These are phyloP conservation scores for Agrochola litura DNA, from an alignment of 2,888 invertebrate species.

Conservation along the genomic window DNA sequence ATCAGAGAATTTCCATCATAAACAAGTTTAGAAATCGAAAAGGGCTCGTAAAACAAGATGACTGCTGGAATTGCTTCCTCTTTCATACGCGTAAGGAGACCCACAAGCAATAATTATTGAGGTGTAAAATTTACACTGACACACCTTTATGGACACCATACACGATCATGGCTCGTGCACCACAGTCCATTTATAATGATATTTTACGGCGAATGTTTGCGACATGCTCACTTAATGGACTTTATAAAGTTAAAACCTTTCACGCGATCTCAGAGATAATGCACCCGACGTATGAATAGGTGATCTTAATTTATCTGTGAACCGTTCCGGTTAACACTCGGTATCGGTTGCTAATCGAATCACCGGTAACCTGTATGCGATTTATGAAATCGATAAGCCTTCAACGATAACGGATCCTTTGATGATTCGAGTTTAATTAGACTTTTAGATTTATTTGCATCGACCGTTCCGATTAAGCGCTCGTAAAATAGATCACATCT, in stretches of 20 bases:
- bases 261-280: conserved; percentile 84
- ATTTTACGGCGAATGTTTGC: conserved; percentile 81
- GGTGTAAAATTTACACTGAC: conserved; percentile 86
- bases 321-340: conserved; percentile 85
- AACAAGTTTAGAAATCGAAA: conserved; percentile 82
- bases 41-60: conserved; percentile 82
- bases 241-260: conserved; percentile 83
- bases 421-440: conserved; percentile 76
- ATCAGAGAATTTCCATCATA: conserved; percentile 74
- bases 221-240: conserved; percentile 85
- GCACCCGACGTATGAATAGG: conserved; percentile 87
- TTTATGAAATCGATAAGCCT: conserved; percentile 82
- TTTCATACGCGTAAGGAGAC: conserved; percentile 75
- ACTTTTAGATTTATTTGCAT: conserved; percentile 71
- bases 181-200: conserved; percentile 76
- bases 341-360: conserved; percentile 85
- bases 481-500: conserved; percentile 66
- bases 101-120: conserved; percentile 81
- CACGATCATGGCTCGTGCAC: conserved; percentile 53
- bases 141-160: conserved; percentile 78
- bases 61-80: conserved; percentile 84
- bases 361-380: conserved; percentile 82
- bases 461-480: conserved; percentile 61
- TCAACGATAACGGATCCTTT: conserved; percentile 78
- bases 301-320: conserved; percentile 89